Base-by-base conservation (phyloP, 2,888 invertebrate species). In the Teinopalpus imperialis region DNA sequence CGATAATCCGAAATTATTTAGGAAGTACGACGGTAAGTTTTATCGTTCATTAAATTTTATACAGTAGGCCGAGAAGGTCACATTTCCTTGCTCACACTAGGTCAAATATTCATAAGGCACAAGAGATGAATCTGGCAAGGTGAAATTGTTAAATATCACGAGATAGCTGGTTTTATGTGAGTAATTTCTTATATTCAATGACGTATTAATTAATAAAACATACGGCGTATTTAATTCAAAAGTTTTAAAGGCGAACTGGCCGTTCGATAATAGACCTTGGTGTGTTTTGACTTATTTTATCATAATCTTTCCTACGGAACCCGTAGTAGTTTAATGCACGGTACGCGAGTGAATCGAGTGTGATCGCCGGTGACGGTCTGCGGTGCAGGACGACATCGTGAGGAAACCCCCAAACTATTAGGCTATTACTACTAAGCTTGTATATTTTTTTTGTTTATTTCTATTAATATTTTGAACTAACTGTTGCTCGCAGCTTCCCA, bases 11-110 rank as follows among this genome's bases (percentile, higher is more conserved):
- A 23, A 18, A 35, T 35, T 14, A 8, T 13, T 24, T 36, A 36
- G 36, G 24, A 36, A 36, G 14, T 36, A 9, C 36, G 13, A 10
- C n/a, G n/a, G n/a, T 36, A 27, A 18, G 4, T 37, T 37, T 37
- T 27, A 27, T 37, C 7, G 20, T 12, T 13, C 18, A 3, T 5
- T 8, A 3, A 12, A 37, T 18, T 27, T n/a, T n/a, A 1, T 20
- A 5, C n/a, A 13, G 13, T 6, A 12, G 6, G 7, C n/a, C 3
- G 9, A 2, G 7, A 29, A 29, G 29, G 29, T 29, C 13, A 12
- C n/a, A 7, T n/a, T 4, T 16, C 16, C 29, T 13, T 13, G 6
- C 13, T 2, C 7, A 2, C 13, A 13, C 12, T 29, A 29, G 29
- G 29, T 29, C 13, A 29, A 13, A 29, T 29, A 29, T 12, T 10